Evolutionary conservation across 2,797 vertebrate genomes (phyloP), one percentile per base, ranked within the genome.

Genomic region (Amazona ochrocephala): DNA sequence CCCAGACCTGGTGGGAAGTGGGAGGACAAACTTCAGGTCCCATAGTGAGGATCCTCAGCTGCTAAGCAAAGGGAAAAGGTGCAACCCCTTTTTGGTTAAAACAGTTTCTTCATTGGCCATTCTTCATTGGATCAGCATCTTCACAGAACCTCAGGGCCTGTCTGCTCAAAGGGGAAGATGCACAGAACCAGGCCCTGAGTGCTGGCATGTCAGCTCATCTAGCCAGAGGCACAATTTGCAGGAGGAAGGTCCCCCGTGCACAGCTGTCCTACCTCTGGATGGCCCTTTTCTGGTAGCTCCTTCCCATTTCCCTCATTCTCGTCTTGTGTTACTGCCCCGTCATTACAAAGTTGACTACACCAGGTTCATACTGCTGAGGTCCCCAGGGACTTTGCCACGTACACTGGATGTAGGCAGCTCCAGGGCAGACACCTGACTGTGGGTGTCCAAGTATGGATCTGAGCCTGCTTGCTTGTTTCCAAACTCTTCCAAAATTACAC

Each of bases 361-460:
- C 48, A 73, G 42, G 19, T 58, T 87, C 42, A 23, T 16, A 7
- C 5, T 51, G 60, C 74, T 27, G 27, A 20, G 50, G 50, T 13
- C 26, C 79, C 16, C 78, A 64, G 48, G 44, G n/a, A 58, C 45
- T 81, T 87, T 62, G 68, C 30, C 44, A 19, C 1, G 1, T 56
- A 67, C 44, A 30, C 60, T 0, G 0, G 27, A 42, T 5, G 2
- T 11, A 56, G 61, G 9, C 3, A 10, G 8, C 65, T 77, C 51
- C 41, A 32, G 50, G 17, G 34, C 39, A 87, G 50, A 66, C 13
- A 41, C 22, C 22, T 58, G 50, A 61, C 27, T 32, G 13, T 0
- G 0, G 7, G 13, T 16, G 9, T 51, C 61, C 44, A 68, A 77
- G 20, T 1, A 3, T 5, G n/a, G 48, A 70, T 77, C 19, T 66